These are phyloP conservation scores for Slavum lentiscoides DNA, from an alignment of 2,888 invertebrate genomes.

Conservation along the genomic window DNA sequence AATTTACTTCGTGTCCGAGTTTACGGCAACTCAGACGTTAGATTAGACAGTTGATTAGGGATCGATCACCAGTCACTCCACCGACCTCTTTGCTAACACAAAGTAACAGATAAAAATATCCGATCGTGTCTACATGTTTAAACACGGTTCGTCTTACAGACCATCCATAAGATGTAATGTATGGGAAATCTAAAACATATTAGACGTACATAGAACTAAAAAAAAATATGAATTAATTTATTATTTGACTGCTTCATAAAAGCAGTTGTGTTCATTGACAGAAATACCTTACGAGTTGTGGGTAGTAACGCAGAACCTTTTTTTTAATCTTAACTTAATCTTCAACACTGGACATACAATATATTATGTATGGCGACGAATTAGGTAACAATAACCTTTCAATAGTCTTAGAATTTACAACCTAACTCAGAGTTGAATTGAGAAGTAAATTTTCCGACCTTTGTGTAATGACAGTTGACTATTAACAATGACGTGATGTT, in stretches of 20 bases:
- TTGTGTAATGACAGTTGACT: constrained; percentile 38
- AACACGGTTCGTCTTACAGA: constrained; percentile 33
- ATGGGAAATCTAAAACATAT: constrained; percentile 49
- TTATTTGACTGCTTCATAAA: constrained; percentile 17
- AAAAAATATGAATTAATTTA: constrained; percentile 33
- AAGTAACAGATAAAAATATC: constrained; percentile 48
- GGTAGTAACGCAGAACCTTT: constrained; percentile 19
- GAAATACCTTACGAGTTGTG: constrained; percentile 40
- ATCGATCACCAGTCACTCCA: constrained; percentile 44
- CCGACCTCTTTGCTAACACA: constrained; percentile 38
- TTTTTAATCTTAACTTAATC: constrained; percentile 14
- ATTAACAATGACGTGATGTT: constrained; percentile 39
- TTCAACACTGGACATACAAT: constrained; percentile 33
- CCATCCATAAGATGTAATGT: constrained; percentile 44
- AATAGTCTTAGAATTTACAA: constrained; percentile 42
- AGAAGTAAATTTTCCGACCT: constrained; percentile 34
- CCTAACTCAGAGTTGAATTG: constrained; percentile 47
- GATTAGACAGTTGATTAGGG: constrained; percentile 44
- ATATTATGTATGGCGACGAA: constrained; percentile 15
- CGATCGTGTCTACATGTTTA: constrained; percentile 32
- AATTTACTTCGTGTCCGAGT: constrained; percentile 38
- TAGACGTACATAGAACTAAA: constrained; percentile 48
- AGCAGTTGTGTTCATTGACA: constrained; percentile 30
- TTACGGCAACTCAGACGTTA: constrained; percentile 42
- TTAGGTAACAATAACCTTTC: constrained; percentile 19